A percentile compares a stretch with the other conserved stretches of the same genome.
phyloP scores from a whole-genome alignment of 2,113 vertebrate genomes.

The Nannobrachium achirus region DNA sequence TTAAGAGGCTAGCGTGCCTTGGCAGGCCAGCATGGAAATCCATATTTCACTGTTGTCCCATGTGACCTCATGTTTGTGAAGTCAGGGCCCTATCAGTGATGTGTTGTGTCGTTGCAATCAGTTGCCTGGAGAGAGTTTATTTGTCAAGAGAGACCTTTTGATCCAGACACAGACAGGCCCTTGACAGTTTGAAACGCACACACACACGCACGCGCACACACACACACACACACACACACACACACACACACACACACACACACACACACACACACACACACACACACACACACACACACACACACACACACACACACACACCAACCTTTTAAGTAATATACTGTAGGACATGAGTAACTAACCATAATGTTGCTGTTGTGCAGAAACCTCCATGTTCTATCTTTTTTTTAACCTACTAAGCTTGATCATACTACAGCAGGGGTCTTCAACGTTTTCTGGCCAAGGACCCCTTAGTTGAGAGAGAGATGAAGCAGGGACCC shows the following conservation, averaged over 20 bases:
- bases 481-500: no score
- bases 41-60: slow-evolving; percentile 30
- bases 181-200: not conserved
- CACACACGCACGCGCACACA: not conserved
- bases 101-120: slow-evolving; percentile 7
- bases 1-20: slow-evolving; percentile 1
- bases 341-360: no score
- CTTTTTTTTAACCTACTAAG: no score
- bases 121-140: not conserved
- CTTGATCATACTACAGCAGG: no score
- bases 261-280: not conserved
- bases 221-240: not conserved
- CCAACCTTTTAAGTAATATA: not conserved
- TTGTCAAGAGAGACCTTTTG: not conserved
- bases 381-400: no score
- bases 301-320: no score
- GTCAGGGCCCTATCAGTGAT: not conserved
- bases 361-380: no score
- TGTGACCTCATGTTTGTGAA: slow-evolving; percentile 35
- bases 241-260: no score
- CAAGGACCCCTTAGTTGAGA: no score
- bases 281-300: no score
- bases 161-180: not conserved
- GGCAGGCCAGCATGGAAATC: slow-evolving; percentile 24
- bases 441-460: no score